Percentiles rank a stretch among this genome's conserved stretches.
Evolutionary conservation across 2,888 invertebrate genomes (phyloP).

Genomic region (Trypoxylon attenuatum): DNA sequence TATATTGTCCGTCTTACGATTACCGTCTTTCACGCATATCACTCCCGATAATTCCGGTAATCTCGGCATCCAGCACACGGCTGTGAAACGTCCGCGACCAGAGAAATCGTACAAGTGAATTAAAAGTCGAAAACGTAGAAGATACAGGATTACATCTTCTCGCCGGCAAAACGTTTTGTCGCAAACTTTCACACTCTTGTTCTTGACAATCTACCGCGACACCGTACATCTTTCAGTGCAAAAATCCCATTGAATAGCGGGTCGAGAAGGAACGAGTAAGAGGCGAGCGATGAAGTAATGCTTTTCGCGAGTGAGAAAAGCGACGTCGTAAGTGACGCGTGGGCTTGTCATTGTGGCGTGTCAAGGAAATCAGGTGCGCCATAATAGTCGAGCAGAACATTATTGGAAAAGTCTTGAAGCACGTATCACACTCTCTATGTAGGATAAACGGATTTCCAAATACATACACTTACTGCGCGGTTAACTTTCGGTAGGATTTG

Average conservation of each 20-base stretch:
- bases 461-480: neutral
- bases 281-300: neutral
- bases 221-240: too few species aligned
- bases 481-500: neutral
- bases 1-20: too few species aligned
- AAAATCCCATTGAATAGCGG: too few species aligned
- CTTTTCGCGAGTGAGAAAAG: neutral
- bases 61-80: too few species aligned
- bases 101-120: constrained; percentile 29
- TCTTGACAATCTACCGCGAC: constrained; percentile 18
- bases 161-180: neutral
- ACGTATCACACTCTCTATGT: too few species aligned
- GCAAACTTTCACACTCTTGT: constrained; percentile 18
- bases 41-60: too few species aligned
- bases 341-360: constrained; percentile 51
- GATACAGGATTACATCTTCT: constrained; percentile 13
- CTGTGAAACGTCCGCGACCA: too few species aligned
- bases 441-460: too few species aligned
- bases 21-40: too few species aligned
- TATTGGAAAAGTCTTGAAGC: constrained; percentile 49
- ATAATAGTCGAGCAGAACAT: constrained; percentile 28
- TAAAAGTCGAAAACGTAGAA: constrained; percentile 27
- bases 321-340: constrained; percentile 32
- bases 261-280: too few species aligned
- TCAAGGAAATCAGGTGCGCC: constrained; percentile 62